Conservation (phyloP, 2,888 invertebrate genomes). For the Trissolcus japonicus region DNA sequence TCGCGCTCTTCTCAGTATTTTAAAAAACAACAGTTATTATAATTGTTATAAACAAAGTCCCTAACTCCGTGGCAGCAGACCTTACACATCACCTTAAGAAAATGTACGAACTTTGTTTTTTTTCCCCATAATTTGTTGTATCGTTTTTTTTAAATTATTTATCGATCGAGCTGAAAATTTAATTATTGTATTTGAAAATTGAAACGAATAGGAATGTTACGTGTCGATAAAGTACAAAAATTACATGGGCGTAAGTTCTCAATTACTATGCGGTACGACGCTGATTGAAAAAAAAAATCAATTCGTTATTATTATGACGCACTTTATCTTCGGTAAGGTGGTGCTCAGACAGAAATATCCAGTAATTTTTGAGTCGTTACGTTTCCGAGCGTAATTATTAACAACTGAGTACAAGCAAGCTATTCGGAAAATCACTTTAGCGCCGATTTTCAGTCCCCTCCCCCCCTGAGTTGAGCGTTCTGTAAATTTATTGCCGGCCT, state of each 20-base stretch:
- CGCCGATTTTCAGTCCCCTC: slow-evolving; percentile 45
- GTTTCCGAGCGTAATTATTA: slow-evolving; percentile 52
- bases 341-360: slow-evolving; percentile 54
- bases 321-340: slow-evolving; percentile 37
- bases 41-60: too few relatives aligned
- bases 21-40: too few relatives aligned
- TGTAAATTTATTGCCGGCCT: slow-evolving; percentile 48
- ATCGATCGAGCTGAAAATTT: too few relatives aligned
- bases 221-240: background rate
- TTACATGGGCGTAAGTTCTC: slow-evolving; percentile 1
- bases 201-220: too few relatives aligned
- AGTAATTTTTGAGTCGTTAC: slow-evolving; percentile 53
- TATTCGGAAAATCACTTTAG: slow-evolving; percentile 57
- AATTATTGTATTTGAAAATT: too few relatives aligned
- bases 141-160: too few relatives aligned
- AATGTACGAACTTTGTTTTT: too few relatives aligned
- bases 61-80: too few relatives aligned
- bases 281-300: background rate
- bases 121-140: too few relatives aligned
- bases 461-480: slow-evolving; percentile 19
- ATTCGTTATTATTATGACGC: slow-evolving; percentile 4
- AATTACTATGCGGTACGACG: background rate
- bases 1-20: too few relatives aligned
- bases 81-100: too few relatives aligned
- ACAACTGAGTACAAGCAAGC: slow-evolving; percentile 34